Evolutionary conservation across 1,140 invertebrate species (phyloP).

Genomic region (Leptestheria dahalacensis): DNA sequence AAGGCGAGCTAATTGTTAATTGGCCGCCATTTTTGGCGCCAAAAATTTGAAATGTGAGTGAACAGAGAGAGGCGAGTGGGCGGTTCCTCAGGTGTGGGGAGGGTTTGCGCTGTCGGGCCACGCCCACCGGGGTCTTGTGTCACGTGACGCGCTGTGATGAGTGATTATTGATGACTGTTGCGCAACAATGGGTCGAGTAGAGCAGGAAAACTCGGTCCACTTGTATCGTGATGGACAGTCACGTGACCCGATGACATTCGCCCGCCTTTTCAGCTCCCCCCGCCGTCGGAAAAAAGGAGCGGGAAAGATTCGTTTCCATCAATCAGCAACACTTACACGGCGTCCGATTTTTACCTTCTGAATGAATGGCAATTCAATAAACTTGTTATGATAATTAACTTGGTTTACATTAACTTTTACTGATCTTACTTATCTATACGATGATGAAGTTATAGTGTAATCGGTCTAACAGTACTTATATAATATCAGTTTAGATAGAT

Average conservation of each 20-base stretch:
- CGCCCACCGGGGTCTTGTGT: neutral
- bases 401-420: too few relatives aligned
- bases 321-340: neutral
- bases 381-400: too few relatives aligned
- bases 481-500: too few relatives aligned
- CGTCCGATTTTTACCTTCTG: too few relatives aligned
- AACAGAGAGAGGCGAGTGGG: neutral
- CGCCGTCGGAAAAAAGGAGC: too few relatives aligned
- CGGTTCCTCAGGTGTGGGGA: neutral
- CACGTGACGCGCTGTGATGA: neutral
- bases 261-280: neutral
- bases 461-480: too few relatives aligned
- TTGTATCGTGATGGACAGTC: neutral
- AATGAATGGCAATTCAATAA: too few relatives aligned
- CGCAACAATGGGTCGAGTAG: neutral
- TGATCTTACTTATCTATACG: too few relatives aligned
- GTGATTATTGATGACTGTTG: neutral
- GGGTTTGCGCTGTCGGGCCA: neutral
- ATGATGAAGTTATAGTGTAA: too few relatives aligned
- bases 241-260: neutral
- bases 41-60: neutral
- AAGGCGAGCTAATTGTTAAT: neutral
- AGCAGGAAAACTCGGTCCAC: neutral
- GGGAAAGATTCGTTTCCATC: neutral
- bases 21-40: neutral